Conservation (phyloP, 2,888 invertebrate species). For the Scaptomyza tumidula region DNA sequence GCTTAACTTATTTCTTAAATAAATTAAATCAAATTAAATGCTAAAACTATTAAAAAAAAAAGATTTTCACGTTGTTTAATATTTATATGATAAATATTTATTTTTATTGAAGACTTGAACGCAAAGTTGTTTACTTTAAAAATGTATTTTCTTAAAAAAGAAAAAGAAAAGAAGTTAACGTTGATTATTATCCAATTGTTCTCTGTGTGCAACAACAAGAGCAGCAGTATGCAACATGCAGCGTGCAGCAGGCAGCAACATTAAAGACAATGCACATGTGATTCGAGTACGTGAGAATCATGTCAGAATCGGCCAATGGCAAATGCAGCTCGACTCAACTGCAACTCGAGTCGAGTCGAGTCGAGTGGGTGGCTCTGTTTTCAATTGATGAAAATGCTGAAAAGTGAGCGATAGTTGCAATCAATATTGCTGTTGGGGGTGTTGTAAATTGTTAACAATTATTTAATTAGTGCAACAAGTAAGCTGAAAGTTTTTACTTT, state of each 20-base stretch:
- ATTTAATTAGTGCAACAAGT: conserved; percentile 1
- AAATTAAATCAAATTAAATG: too few relatives aligned
- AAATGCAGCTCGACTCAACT: conserved; percentile 16
- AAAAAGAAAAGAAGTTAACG: too few relatives aligned
- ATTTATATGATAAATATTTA: too few relatives aligned
- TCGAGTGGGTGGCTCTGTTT: not conserved
- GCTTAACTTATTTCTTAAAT: too few relatives aligned
- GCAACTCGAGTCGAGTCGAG: not conserved
- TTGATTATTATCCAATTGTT: not conserved
- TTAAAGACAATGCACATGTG: conserved; percentile 67
- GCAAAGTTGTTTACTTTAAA: too few relatives aligned
- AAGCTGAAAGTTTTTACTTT: not conserved
- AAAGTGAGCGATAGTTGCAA: not conserved
- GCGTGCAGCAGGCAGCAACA: conserved; percentile 29
- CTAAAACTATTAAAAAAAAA: too few relatives aligned
- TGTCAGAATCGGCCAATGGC: conserved; percentile 42
- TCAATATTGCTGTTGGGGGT: not conserved
- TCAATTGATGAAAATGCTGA: not conserved
- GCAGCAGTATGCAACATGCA: not conserved
- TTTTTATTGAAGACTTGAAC: too few relatives aligned
- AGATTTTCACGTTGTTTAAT: too few relatives aligned
- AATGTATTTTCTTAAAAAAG: too few relatives aligned
- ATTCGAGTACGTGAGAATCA: conserved; percentile 40
- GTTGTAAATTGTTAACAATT: conserved; percentile 5
- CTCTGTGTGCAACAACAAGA: conserved; percentile 2